These are phyloP conservation scores for Arbacia lixula DNA, from an alignment of 53 echinoderm and acorn worm species.

Conservation along the genomic window DNA sequence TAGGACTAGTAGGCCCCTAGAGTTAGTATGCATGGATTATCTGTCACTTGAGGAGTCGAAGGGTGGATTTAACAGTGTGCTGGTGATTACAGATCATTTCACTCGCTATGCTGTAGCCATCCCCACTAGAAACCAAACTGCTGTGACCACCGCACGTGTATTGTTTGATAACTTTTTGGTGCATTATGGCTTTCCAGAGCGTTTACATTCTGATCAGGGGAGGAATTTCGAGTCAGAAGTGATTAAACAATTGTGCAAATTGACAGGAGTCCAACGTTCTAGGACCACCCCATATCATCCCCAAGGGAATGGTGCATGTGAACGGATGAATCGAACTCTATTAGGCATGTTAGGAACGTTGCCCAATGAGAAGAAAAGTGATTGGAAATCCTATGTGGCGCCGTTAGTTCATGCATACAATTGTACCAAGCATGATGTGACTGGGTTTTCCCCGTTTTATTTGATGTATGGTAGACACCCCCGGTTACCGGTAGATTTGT, in stretches of 20 bases:
- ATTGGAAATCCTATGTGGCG: conserved; percentile 68
- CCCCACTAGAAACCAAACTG: conserved; percentile 71
- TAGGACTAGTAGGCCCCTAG: conserved; percentile 37
- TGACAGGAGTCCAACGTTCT: conserved; percentile 42
- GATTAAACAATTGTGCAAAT: conserved; percentile 35
- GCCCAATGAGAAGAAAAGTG: conserved; percentile 21
- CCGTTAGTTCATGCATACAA: conserved; percentile 72
- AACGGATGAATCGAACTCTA: conserved; percentile 64
- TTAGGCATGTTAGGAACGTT: conserved; percentile 59
- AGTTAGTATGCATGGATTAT: conserved; percentile 53
- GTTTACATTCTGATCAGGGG: conserved; percentile 72
- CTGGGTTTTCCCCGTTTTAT: conserved; percentile 64
- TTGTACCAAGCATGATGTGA: conserved; percentile 50
- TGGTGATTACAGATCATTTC: conserved; percentile 73
- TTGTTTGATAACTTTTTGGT: conserved; percentile 70
- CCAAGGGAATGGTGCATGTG: conserved; percentile 61
- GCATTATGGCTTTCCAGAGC: conserved; percentile 71
- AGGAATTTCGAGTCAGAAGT: conserved; percentile 60
- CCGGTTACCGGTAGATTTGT: conserved; percentile 45
- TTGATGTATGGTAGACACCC: conserved; percentile 75
- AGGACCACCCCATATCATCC: conserved; percentile 69
- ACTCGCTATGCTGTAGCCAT: conserved; percentile 62
- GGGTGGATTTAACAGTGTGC: conserved; percentile 54
- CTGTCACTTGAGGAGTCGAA: conserved; percentile 41
- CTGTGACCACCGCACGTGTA: conserved; percentile 51